phyloP scores from a whole-genome alignment of 1,140 invertebrate genomes.

The Drosophila lacertosa region DNA sequence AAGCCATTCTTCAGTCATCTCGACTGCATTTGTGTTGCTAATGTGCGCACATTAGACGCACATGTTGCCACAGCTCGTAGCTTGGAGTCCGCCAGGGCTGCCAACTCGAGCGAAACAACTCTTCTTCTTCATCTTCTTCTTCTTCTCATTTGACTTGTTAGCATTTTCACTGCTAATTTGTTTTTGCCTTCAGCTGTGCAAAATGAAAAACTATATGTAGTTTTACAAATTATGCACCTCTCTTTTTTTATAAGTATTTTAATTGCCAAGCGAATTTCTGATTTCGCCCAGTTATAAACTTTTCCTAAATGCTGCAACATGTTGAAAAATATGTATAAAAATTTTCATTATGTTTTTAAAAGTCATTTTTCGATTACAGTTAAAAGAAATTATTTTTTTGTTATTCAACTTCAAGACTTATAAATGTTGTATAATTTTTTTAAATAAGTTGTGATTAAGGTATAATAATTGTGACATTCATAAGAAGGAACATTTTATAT shows the following conservation, averaged over 20 bases:
- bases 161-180: constrained; percentile 32
- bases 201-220: constrained; percentile 22
- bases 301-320: neutral
- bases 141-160: constrained; percentile 11
- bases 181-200: constrained; percentile 9
- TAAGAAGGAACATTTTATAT: too few relatives aligned
- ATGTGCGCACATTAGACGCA: constrained; percentile 80
- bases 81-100: constrained; percentile 1
- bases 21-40: constrained; percentile 76
- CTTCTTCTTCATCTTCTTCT: neutral
- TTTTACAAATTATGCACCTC: constrained; percentile 45
- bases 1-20: constrained; percentile 26
- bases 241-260: constrained; percentile 48
- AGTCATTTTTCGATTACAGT: too few relatives aligned
- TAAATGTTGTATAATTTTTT: too few relatives aligned
- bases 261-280: constrained; percentile 45
- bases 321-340: neutral
- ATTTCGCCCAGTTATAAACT: constrained; percentile 16
- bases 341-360: neutral
- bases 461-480: too few relatives aligned
- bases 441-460: too few relatives aligned
- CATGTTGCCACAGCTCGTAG: constrained; percentile 55
- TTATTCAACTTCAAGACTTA: too few relatives aligned
- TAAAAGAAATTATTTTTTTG: too few relatives aligned
- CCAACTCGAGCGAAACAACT: constrained; percentile 25